Conservation (phyloP, 2,113 vertebrate species). For the Hippocampus barbouri region DNA sequence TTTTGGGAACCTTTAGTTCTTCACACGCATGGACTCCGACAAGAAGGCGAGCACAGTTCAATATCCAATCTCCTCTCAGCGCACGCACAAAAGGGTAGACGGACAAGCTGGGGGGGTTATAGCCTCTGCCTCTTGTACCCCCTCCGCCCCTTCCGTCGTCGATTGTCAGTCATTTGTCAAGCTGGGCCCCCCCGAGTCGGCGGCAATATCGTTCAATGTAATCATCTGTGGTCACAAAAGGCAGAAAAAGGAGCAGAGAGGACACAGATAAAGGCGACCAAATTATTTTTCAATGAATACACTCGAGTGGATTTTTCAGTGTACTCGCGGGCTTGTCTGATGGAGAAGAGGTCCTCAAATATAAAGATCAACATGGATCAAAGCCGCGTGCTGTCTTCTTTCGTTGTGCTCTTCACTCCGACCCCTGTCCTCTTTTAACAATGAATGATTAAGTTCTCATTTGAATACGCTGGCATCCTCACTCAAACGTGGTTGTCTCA, state of each 20-base stretch:
- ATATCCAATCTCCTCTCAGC: slow-evolving; percentile 64
- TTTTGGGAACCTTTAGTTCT: neutral
- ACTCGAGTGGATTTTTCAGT: slow-evolving; percentile 43
- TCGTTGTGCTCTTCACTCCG: neutral
- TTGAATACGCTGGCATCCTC: neutral
- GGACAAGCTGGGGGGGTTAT: slow-evolving; percentile 56
- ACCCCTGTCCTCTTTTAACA: neutral
- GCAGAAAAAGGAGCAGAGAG: slow-evolving; percentile 32
- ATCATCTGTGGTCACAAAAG: slow-evolving; percentile 47
- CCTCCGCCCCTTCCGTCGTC: slow-evolving; percentile 33
- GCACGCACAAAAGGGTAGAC: slow-evolving; percentile 56
- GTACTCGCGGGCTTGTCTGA: slow-evolving; percentile 43
- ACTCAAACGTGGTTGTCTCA: neutral
- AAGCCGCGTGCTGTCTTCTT: slow-evolving; percentile 26
- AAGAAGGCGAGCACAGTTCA: slow-evolving; percentile 52
- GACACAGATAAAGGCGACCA: slow-evolving; percentile 46
- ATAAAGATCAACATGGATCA: slow-evolving; percentile 46
- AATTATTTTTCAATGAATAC: slow-evolving; percentile 68
- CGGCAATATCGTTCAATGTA: slow-evolving; percentile 52
- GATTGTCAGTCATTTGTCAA: slow-evolving; percentile 60
- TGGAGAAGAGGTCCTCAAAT: slow-evolving; percentile 46
- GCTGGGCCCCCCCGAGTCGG: slow-evolving; percentile 35
- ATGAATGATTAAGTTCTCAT: neutral
- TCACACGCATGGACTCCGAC: slow-evolving; percentile 44
- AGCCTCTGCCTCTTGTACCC: neutral